Evolutionary conservation across 2,113 vertebrate species (phyloP), one percentile per base, ranked within the genome.

Genomic region (Pogonocichla stellata): DNA sequence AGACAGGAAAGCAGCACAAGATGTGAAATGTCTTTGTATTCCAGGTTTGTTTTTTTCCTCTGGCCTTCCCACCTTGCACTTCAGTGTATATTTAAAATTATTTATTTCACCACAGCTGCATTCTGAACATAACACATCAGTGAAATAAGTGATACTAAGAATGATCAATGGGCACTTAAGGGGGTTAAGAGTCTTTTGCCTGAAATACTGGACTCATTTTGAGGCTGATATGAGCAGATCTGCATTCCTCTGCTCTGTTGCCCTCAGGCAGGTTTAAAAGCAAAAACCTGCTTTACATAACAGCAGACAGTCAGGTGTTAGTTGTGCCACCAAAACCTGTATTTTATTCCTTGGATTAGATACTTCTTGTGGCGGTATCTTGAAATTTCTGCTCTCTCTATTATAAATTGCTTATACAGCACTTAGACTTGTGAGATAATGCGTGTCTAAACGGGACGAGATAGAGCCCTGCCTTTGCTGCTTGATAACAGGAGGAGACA

Each of bases 111-210:
- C 33, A 10, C 18, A 54, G 33, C 29, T 71, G 20, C 34, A 9
- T 87, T 86, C 38, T 79, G 50, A 89, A 56, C 40, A 54, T 42
- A 81, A 67, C 26, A 33, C 14, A 34, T 58, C 66, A 81, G 28
- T 82, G 81, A 94, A 91, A 90, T 87, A 91, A 87, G 57, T 43
- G 72, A 58, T 71, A 36, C 42, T 95, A 84, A 84, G 69, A 81
- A 84, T 86, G 86, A 95, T 78, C 80, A 74, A 62, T 81, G 60
- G 58, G 64, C 34, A 42, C 83, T 84, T 58, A 57, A 48, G 33
- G 51, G 29, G 9, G 14, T 91, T 74, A 58, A 40, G 80, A 89
- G 60, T 51, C 36, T 89, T 78, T 74, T 53, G 54, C 26, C 60
- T 94, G 90, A 80, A 93, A 87, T 67, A 85, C 24, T 74, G 38